phyloP scores from a whole-genome alignment of 2,797 vertebrate genomes.

The Melopsittacus undulatus region DNA sequence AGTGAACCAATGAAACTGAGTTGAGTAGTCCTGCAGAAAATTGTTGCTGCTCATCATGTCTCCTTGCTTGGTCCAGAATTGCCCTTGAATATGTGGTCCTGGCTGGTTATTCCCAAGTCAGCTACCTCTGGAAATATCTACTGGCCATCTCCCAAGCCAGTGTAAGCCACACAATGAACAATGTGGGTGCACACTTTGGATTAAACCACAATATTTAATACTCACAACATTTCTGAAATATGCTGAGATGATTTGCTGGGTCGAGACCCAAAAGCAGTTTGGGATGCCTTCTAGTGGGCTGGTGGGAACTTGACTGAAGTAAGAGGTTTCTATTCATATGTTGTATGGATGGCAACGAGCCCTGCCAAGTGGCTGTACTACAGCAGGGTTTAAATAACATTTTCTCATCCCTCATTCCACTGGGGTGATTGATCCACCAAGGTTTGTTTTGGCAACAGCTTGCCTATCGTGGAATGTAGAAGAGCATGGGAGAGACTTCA shows the following conservation, averaged over 20 bases:
- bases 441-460: conserved; percentile 1
- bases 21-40: background rate
- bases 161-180: background rate
- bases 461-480: background rate
- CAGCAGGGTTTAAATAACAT: background rate
- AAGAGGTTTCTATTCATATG: background rate
- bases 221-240: background rate
- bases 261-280: background rate
- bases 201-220: background rate
- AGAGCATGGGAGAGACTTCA: conserved; percentile 3
- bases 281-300: background rate
- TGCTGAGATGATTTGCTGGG: background rate
- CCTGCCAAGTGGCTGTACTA: background rate
- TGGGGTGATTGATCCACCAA: background rate
- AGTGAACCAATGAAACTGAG: background rate
- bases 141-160: background rate
- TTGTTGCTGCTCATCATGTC: background rate
- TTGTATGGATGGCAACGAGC: background rate
- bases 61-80: background rate
- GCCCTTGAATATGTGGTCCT: background rate
- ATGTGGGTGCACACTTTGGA: background rate
- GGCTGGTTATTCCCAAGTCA: background rate
- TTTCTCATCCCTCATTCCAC: conserved; percentile 29
- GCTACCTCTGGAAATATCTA: background rate
- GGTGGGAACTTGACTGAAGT: background rate